Evolutionary conservation across 1,140 invertebrate genomes (phyloP), one percentile per base, ranked within the genome.

Genomic region (Meloidogyne exigua): DNA sequence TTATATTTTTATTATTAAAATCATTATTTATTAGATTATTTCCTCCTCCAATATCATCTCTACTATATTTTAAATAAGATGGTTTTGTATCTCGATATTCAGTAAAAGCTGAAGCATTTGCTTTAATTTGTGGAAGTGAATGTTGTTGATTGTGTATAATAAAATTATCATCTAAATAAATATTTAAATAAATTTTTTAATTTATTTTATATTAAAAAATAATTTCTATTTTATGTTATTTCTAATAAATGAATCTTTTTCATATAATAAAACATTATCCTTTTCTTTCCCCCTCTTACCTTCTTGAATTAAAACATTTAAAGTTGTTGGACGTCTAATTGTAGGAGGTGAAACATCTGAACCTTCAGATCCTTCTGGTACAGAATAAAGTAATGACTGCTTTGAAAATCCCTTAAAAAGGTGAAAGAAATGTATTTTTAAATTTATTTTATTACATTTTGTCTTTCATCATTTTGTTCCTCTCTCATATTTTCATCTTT

Each of bases 61-160:
- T 79, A 66, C 75, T 83, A 67, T 85, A 83, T 62, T 83, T 83
- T 72, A 84, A 64, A 42, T 81, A 77, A 0, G 82, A 77, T 23
- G 82, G 85, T 66, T 81, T 79, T 4, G 82, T 84, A 57, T 87
- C 83, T 13, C 85, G 74, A 74, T 87, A 87, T 28, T 86, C 79
- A 49, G 80, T 86, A 39, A 85, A 83, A 12, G 76, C 66, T 57
- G 85, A 76, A 39, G 76, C 72, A 23, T 70, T 49, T 13, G 18
- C 49, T n/a, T 57, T 57, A 57, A 57, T 57, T 57, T 57, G 49
- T 21, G 57, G 7, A 62, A 36, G 21, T 49, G 42, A 67, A 32
- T 81, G 70, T 32, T 49, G 72, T 62, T 25, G 76, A 11, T 76
- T 21, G 2, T 76, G 70, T 57, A 28, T 42, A 23, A n/a, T 32